Base-by-base conservation (phyloP, 2,888 invertebrate genomes). In the Diaperis boleti region DNA sequence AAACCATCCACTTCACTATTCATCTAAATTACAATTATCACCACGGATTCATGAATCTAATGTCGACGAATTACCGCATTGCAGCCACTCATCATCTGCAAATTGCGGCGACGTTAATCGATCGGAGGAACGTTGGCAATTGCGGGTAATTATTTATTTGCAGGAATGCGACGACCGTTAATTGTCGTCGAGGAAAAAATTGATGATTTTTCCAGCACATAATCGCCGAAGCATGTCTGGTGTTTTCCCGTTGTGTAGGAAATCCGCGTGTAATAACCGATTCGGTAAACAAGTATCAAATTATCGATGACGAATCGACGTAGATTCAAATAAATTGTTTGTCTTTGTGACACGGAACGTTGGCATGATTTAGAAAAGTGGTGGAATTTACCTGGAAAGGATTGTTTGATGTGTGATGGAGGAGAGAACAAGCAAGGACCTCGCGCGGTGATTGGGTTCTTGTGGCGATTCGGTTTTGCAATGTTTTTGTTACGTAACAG, bases 201-300 rank as follows among this genome's bases (percentile, higher is more conserved):
- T 26, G 14, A 35, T 3, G 14, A 35, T 5, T 35, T 35, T 35
- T 35, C 10, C 35, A 3, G 8, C n/a, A n/a, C n/a, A 3, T 11
- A 8, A 33, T 33, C n/a, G 11, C 14, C 11, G 6, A 4, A 20
- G 20, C 20, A 20, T 20, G 20, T 6, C n/a, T 26, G 3, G 26
- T 26, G 26, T 39, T 39, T 39, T 39, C 39, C 39, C 2, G 15
- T 13, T 4, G 35, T 39, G 8, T 15, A 39, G 39, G 39, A 39
- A 39, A 39, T 39, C 39, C 39, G 13, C 8, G 15, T 1, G 13
- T 15, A 39, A 15, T 39, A 15, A 15, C 6, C 15, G 15, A 14
- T 39, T 8, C 5, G 5, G 39, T 7, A 13, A 39, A 39, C 15
- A 26, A n/a, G n/a, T n/a, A n/a, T n/a, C n/a, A n/a, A n/a, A n/a